Base-by-base conservation (phyloP, 1,140 invertebrate genomes). In the Arctopsyche grandis region DNA sequence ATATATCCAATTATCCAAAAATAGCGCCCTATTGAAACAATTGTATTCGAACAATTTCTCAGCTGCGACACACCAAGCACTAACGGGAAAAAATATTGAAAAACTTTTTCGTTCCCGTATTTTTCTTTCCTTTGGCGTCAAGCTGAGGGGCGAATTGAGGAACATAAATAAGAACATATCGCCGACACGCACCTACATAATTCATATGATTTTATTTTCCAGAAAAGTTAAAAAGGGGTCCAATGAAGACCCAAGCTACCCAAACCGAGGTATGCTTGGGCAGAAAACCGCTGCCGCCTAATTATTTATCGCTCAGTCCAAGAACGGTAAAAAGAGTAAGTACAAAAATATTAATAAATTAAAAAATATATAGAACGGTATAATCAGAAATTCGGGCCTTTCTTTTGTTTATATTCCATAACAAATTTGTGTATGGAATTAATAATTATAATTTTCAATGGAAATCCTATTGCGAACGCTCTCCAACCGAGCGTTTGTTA, bases 221-320 rank as follows among this genome's bases (percentile, higher is more conserved):
- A 88, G 95, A 96, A 86, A 95, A 95, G 86, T 89, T 94, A 38
- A 96, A 95, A 85, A 91, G 94, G 83, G 93, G 93, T 74, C 91
- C 93, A 0, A 97, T 97, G 95, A 94, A 96, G 84, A 96, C 96
- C 0, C 96, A 97, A 89, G 96, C 96, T 0, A 97, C 96, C 0
- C 96, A 98, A 87, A 98, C 96, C 24, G 96, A 97, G 86, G 90
- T 92, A 24, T 91, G 91, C 83, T 85, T 92, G 77, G 90, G 91
- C 81, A 90, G 92, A 58, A 93, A 94, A 85, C 91, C 91, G 14
- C 85, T 91, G 7, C 91, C 91, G 60, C 92, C 94, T 1, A 92
- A 93, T 83, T 91, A 93, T 83, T 87, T 94, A 77, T 94, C 93
- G 9, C 86, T 97, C 5, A 96, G 94, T 87, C 95, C 94, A 5